Percentiles rank a stretch among this genome's conserved stretches.
phyloP scores from a whole-genome alignment of 2,888 invertebrate species.

The Drosophila borborema region DNA sequence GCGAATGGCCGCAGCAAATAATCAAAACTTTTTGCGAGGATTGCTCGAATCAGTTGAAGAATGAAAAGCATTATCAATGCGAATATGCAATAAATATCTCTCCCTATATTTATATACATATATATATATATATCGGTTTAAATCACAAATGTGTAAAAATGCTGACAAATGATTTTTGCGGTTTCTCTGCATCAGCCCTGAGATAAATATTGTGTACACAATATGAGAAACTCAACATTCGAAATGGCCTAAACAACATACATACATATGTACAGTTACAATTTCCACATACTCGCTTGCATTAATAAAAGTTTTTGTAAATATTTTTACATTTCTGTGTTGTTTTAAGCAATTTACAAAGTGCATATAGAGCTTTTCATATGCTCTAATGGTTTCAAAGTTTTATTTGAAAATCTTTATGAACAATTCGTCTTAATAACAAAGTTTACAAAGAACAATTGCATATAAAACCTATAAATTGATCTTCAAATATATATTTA shows the following conservation, averaged over 20 bases:
- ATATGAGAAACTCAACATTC: background rate
- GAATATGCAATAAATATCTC: slow-evolving; percentile 5
- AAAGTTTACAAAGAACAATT: slow-evolving; percentile 9
- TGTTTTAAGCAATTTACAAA: background rate
- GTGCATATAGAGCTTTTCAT: background rate
- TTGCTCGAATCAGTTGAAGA: slow-evolving; percentile 8
- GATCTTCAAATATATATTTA: background rate
- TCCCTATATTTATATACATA: slow-evolving; percentile 9
- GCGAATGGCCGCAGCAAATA: slow-evolving; percentile 37
- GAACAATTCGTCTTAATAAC: slow-evolving; percentile 1
- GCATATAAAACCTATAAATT: slow-evolving; percentile 3
- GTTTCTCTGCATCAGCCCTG: background rate
- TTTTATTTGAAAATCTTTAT: slow-evolving; percentile 1
- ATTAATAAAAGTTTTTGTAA: background rate
- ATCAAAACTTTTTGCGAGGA: slow-evolving; percentile 26
- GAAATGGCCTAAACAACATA: background rate
- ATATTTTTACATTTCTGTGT: background rate
- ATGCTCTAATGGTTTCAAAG: slow-evolving; percentile 1
- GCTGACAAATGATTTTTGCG: slow-evolving; percentile 36
- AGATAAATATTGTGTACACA: slow-evolving; percentile 12
- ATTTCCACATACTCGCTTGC: background rate
- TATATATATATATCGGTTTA: background rate
- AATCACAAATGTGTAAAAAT: slow-evolving; percentile 19
- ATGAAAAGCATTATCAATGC: slow-evolving; percentile 13
- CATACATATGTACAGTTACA: background rate